Evolutionary conservation across 1,140 invertebrate species (phyloP).

Genomic region (Lamellibrachia luymesi): DNA sequence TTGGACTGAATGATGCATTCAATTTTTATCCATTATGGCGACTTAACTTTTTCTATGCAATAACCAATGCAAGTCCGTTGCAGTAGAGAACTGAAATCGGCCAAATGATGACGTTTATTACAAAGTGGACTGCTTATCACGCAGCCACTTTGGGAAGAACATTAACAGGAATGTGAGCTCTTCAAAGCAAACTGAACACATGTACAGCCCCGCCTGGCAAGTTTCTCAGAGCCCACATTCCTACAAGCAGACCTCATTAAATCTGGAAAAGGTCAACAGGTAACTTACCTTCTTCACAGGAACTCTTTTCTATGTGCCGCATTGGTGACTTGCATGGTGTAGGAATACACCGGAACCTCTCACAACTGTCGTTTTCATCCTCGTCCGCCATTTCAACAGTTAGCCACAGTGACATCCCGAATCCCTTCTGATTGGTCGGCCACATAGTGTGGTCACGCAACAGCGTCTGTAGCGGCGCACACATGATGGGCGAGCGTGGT

Average conservation of each 20-base stretch:
- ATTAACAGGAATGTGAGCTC: no score
- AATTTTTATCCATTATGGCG: no score
- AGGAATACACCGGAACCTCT: not conserved
- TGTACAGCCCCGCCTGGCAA: no score
- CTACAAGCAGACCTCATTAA: not conserved
- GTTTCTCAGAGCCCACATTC: no score
- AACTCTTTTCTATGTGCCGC: not conserved
- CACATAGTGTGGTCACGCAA: slow-evolving; percentile 13
- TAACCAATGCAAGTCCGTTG: no score
- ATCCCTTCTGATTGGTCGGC: slow-evolving; percentile 19
- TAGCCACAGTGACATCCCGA: slow-evolving; percentile 18
- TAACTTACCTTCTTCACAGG: slow-evolving; percentile 4
- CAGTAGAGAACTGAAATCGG: no score
- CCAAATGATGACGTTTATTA: no score
- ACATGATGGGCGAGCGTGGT: not conserved
- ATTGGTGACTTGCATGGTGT: not conserved
- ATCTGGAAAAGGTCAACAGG: not conserved
- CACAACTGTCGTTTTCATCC: not conserved
- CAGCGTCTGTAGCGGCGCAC: slow-evolving; percentile 11
- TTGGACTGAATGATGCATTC: no score
- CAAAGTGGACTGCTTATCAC: no score
- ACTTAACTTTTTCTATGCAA: no score
- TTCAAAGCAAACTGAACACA: no score
- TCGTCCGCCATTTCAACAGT: not conserved
- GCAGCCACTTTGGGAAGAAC: no score